Percentiles rank a stretch among this genome's conserved stretches.
phyloP scores from a whole-genome alignment of 1,140 invertebrate species.

The Saccostrea echinata region DNA sequence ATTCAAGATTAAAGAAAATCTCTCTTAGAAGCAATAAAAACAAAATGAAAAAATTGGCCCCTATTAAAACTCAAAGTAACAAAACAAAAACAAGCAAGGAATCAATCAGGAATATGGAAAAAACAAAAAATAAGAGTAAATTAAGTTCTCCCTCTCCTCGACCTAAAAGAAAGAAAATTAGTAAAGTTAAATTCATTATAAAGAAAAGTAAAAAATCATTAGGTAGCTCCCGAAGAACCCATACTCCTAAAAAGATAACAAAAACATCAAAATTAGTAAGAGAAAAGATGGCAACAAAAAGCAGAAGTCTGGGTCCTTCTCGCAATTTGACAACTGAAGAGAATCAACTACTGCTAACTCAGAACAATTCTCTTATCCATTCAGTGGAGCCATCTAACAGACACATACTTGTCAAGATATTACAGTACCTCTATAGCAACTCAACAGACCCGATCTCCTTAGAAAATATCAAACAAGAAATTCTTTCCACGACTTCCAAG shows the following conservation, averaged over 20 bases:
- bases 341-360: constrained; percentile 34
- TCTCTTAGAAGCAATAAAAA: neutral
- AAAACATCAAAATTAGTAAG: neutral
- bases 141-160: neutral
- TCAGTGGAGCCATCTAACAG: constrained; percentile 32
- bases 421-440: constrained; percentile 36
- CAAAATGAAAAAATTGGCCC: neutral
- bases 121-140: neutral
- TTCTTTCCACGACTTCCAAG: constrained; percentile 22
- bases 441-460: constrained; percentile 2
- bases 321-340: neutral
- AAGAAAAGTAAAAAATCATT: neutral
- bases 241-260: neutral
- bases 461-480: constrained; percentile 28
- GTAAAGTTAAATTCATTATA: neutral
- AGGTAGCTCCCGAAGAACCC: neutral
- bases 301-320: neutral
- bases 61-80: neutral
- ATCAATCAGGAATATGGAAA: too few species aligned
- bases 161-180: neutral
- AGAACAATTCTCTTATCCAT: constrained; percentile 35
- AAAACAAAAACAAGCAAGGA: neutral
- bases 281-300: constrained; percentile 3
- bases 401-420: constrained; percentile 23
- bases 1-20: neutral